Conservation (phyloP, 2,797 vertebrate species). For the Propithecus perrieri region DNA sequence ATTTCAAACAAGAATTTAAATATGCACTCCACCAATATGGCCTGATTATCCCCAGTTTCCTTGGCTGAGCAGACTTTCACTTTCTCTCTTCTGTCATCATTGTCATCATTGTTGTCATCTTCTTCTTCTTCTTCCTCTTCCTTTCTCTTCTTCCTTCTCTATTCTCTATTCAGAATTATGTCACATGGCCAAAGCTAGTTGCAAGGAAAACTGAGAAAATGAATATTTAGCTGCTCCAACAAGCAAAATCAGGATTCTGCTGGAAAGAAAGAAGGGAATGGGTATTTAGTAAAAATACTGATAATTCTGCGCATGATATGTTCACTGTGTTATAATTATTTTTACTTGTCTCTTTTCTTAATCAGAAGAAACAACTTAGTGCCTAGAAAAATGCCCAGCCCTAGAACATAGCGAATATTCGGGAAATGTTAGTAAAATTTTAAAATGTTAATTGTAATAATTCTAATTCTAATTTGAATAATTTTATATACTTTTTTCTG, state of each 20-base stretch:
- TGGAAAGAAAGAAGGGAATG: not conserved
- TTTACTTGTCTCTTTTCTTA: not conserved
- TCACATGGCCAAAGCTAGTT: not conserved
- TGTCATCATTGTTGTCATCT: not conserved
- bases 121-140: accelerated
- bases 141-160: not conserved
- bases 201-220: not conserved
- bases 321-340: not conserved
- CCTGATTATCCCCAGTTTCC: not conserved
- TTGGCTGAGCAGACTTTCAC: not conserved
- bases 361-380: not conserved
- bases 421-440: not conserved
- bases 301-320: not conserved
- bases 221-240: not conserved
- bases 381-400: not conserved
- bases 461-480: not conserved
- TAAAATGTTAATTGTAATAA: not conserved
- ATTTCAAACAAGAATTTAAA: not conserved
- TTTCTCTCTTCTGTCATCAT: not conserved
- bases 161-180: not conserved
- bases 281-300: not conserved
- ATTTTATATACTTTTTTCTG: not conserved
- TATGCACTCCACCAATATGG: not conserved
- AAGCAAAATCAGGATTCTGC: not conserved
- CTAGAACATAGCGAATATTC: not conserved